Evolutionary conservation across 2,888 invertebrate genomes (phyloP), one percentile per base, ranked within the genome.

Genomic region (Hedya salicella): DNA sequence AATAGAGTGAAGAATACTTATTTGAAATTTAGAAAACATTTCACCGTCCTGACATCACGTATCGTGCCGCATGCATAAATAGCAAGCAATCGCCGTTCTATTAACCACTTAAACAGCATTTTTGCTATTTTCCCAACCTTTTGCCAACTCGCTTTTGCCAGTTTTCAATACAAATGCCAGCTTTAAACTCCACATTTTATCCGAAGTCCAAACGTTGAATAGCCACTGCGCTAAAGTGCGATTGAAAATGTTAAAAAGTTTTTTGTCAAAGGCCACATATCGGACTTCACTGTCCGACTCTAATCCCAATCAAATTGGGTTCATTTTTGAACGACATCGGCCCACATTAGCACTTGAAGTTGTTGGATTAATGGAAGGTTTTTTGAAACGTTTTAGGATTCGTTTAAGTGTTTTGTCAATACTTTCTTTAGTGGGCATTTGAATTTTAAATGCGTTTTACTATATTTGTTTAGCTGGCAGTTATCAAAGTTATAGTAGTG

Each of bases 241-340:
- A 66, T 66, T 61, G 60, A 42, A 61, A 66, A 61, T 66, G 66
- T 61, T 42, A 61, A 66, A 66, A 66, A 66, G 66, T 66, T 66
- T 66, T 60, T 66, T 66, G 66, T 66, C 60, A 66, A 66, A 66
- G 66, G 66, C 54, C 53, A 66, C 14, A 30, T 44, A 19, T n/a
- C 6, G 46, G 25, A 14, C 3, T 3, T 11, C 5, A 3, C 14
- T 1, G 2, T 2, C 30, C 11, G 19, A 48, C 53, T 40, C 19
- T 61, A 54, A 11, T 13, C 0, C 16, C 3, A n/a, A 32, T 13
- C 3, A 5, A 9, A 30, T 49, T 60, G 46, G 21, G 66, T 61
- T 32, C 6, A 13, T 14, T 61, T 49, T 36, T 3, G 21, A 19
- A 32, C 11, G 16, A 9, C n/a, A 13, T 0, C 3, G 14, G 17